Base-by-base conservation (phyloP, 1,140 invertebrate species). In the Drosophila simulans region DNA sequence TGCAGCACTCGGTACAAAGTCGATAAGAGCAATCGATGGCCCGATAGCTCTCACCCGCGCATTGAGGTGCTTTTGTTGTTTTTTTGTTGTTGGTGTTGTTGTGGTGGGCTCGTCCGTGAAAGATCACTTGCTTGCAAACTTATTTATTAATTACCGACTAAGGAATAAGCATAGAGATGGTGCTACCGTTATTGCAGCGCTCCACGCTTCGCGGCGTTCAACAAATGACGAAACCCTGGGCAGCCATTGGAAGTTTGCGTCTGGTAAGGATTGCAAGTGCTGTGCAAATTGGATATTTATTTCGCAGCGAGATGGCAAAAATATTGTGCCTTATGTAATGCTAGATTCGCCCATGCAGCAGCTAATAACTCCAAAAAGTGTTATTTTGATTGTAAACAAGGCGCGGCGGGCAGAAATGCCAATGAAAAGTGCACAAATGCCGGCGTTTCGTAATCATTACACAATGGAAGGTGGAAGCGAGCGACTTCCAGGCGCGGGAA, bases 181-280 rank as follows among this genome's bases (percentile, higher is more conserved):
- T 91, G 63, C 55, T 91, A 56, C 90, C 82, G 46, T 25, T 91
- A 60, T 56, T 91, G 52, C 76, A 91, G 52, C 86, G 83, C 37
- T 80, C 84, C 54, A 55, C 78, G 53, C 70, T 90, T 35, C 81
- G 84, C 39, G 70, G 72, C 53, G 71, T 89, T 34, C 86, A 90
- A 60, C 91, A 91, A 54, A 49, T 91, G 46, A 80, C 75, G 46
- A 76, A 77, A 60, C 79, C 80, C 40, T 91, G 90, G 90, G 63
- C 71, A 8, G 59, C 65, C 42, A 51, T 69, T 31, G 68, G 65
- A 64, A 73, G 79, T 59, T 53, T 86, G 46, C 71, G 90, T n/a
- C 43, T 90, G 90, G 90, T 91, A 91, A 90, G 80, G 49, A 53
- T 48, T 60, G 3, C 0, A 45, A 45, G 8, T 4, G 15, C 5